Base-by-base conservation (phyloP, 2,888 invertebrate species). In the Drosophila seclusa region DNA sequence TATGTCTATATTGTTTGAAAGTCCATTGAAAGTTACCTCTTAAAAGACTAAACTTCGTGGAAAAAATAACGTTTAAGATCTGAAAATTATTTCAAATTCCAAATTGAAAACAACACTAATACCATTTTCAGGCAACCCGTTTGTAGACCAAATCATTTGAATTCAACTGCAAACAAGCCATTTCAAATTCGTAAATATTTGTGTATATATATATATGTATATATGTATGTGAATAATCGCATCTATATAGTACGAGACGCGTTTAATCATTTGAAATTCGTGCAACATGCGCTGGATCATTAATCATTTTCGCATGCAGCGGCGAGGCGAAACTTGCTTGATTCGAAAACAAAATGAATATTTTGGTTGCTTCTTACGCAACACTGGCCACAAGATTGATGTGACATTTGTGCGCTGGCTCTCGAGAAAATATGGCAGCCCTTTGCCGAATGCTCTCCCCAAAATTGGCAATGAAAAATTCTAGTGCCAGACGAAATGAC, bases 381-480 rank as follows among this genome's bases (percentile, higher is more conserved):
- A 88, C 88, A 86, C 88, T 88, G 85, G 85, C 75, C 89, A 76
- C 68, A 89, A 90, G 90, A 90, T 91, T 91, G 91, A 90, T 90
- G 90, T 88, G 90, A 86, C 90, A 84, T 91, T 90, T 86, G 88
- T 80, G 89, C 69, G 88, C 73, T 76, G 87, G 87, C 80, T 73
- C 83, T 78, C 73, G 72, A 71, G 73, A 27, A 73, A 80, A 81
- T 79, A 79, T 81, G 82, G 79, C 78, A 84, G 82, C 63, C 53
- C 49, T 53, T 53, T 49, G 52, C 50, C 18, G 50, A 61, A 29
- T 55, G 76, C 63, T 57, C 68, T 62, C 68, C 49, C 71, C 65
- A 77, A 82, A 88, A 87, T 87, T 89, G 89, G 83, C 89, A 87
- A 87, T 87, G 87, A 89, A 87, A 89, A 89, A 87, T 87, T 85